Evolutionary conservation across 2,888 invertebrate species (phyloP).

Genomic region (Eurytoma adleriae): DNA sequence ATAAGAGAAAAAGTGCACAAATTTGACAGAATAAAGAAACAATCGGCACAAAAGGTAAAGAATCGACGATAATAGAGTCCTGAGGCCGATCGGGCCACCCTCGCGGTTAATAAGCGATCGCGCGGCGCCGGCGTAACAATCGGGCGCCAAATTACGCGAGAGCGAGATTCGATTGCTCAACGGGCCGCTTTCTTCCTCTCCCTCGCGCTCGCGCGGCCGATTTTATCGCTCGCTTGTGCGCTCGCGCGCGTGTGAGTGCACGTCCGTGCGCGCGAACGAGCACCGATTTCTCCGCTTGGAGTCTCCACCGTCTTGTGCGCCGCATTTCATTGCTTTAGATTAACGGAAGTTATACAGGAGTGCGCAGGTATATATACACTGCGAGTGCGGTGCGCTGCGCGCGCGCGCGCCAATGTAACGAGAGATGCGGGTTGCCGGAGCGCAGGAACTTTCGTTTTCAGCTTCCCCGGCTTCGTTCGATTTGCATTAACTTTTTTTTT

Average conservation of each 20-base stretch:
- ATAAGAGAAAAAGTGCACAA: no score
- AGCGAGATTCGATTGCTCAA: conserved; percentile 31
- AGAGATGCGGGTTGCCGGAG: background rate
- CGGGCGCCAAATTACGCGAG: conserved; percentile 32
- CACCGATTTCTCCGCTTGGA: conserved; percentile 21
- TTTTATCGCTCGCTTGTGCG: no score
- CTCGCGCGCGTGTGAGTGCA: no score
- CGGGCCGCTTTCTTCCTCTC: background rate
- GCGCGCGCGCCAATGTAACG: background rate
- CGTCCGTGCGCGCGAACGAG: no score
- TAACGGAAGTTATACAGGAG: conserved; percentile 13
- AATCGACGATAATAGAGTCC: no score
- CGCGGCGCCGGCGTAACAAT: background rate
- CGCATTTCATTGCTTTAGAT: background rate
- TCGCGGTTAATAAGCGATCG: no score
- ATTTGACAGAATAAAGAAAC: no score
- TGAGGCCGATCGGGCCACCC: no score
- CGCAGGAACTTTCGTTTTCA: no score
- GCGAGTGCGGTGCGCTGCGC: background rate
- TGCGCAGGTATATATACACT: background rate
- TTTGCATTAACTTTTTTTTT: no score
- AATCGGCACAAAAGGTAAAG: no score
- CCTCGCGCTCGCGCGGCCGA: background rate
- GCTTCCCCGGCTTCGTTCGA: no score
- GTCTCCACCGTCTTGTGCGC: conserved; percentile 27